Evolutionary conservation across 2,888 invertebrate species (phyloP), one percentile per base, ranked within the genome.

Genomic region (Eueremaeus valkanovi): DNA sequence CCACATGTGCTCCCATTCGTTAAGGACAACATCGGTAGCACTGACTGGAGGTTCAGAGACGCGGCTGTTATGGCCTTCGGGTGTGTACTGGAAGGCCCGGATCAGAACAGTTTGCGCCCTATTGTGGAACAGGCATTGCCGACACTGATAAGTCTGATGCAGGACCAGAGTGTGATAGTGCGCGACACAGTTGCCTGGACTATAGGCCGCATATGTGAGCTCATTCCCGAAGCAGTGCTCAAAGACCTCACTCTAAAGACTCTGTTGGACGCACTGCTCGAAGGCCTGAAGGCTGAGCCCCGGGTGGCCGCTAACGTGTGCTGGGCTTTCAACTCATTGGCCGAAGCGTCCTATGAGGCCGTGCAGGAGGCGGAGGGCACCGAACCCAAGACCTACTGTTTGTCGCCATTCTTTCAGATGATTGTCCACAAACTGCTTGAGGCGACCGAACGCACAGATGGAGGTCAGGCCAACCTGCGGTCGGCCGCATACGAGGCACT

Each of bases 11-110:
- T 99, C 81, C 98, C 98, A 27, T 99, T 99, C 84, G 95, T 99
- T 78, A 92, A 93, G 82, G 89, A 91, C 61, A 93, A 99, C 84
- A 98, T 99, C 79, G 91, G 92, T 82, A 92, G 90, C 80, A 89
- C 90, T 24, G 92, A 97, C 83, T 98, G 97, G 97, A 86, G 93
- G 78, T 90, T 87, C 82, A 87, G 95, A 78, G 99, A 99, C 85
- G 99, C 98, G 3, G 97, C 99, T 0, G 88, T 99, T 18, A 99
- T 99, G 98, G 95, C 97, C 0, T 99, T 99, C 83, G 99, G 87
- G 70, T 88, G 88, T 2, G 92, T 96, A 79, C 85, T 95, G 77
- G 95, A 96, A 79, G 98, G 98, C 0, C 88, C 99, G 27, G 93
- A 96, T 81, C 87, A 89, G 0, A 88, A 86, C 68, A 93, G 93